phyloP scores from a whole-genome alignment of 2,113 vertebrate species.

The Vulpes vulpes region DNA sequence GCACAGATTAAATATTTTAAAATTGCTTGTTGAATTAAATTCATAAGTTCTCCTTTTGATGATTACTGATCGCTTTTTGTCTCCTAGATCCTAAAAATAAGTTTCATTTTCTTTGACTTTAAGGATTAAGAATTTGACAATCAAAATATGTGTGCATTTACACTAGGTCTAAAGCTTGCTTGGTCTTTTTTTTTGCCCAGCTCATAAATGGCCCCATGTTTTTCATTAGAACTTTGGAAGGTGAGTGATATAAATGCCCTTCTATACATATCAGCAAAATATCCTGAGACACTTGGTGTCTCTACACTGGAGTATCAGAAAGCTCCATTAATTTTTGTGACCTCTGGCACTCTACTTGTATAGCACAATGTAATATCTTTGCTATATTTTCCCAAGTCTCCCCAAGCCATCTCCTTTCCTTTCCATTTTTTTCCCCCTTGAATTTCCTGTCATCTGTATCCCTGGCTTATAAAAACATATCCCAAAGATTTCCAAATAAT shows the following conservation, averaged over 20 bases:
- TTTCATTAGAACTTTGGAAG: background rate
- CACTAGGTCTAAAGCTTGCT: background rate
- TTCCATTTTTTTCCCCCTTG: background rate
- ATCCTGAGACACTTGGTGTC: background rate
- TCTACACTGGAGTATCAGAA: background rate
- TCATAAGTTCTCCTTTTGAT: background rate
- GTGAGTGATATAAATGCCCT: background rate
- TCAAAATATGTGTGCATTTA: background rate
- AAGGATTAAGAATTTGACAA: background rate
- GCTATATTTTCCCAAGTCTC: background rate
- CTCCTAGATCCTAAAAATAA: constrained; percentile 2
- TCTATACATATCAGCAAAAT: background rate
- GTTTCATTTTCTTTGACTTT: background rate
- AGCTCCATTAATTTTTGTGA: background rate
- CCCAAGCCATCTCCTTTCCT: background rate
- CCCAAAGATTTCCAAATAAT: background rate
- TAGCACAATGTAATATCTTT: background rate
- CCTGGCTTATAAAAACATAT: background rate
- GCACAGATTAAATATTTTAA: constrained; percentile 21
- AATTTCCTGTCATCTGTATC: background rate
- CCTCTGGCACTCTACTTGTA: background rate
- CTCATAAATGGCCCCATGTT: background rate
- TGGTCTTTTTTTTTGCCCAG: background rate
- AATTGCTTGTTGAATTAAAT: background rate
- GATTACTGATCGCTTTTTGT: background rate